Evolutionary conservation across 2,888 invertebrate genomes (phyloP), one percentile per base, ranked within the genome.

Genomic region (Eupeodes luniger): DNA sequence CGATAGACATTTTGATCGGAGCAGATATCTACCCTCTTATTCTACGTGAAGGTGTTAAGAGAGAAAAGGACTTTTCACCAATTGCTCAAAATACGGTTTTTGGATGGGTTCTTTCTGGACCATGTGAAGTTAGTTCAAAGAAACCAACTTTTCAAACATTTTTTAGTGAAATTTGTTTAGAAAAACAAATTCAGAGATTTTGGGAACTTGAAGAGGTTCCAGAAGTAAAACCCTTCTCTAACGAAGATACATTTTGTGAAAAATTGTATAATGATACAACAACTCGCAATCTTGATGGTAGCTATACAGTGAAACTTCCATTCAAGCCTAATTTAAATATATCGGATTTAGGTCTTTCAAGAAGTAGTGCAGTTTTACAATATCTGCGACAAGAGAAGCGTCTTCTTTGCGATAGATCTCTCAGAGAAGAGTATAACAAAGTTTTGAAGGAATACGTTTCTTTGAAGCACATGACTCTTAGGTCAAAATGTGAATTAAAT

Each of bases 171-270:
- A n/a, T n/a, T n/a, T n/a, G n/a, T n/a, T n/a, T n/a, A n/a, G n/a
- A n/a, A 27, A 77, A 59, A 47, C 57, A 66, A 59, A 49, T 78
- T 16, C 19, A 69, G 10, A 14, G 40, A 78, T 78, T 78, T 70
- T 78, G 49, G 59, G 69, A 78, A 9, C 27, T 79, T 6, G 78
- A 78, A 49, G 40, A 77, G 2, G 12, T 78, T 44, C 11, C n/a
- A 19, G 36, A 70, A 11, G 4, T 62, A 0, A 27, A 69, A 51
- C 69, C 59, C 14, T 14, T 79, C 14, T 16, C 78, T 1, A 47
- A 59, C 0, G 69, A 79, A 51, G 61, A 69, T 10, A 40, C 16
- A 19, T 61, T 40, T 66, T 66, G 66, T 49, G 66, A 66, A 49
- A 66, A 66, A 27, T 3, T 66, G n/a, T n/a, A n/a, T n/a, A n/a